phyloP scores from a whole-genome alignment of 2,113 vertebrate species.

The Megaptera novaeangliae region DNA sequence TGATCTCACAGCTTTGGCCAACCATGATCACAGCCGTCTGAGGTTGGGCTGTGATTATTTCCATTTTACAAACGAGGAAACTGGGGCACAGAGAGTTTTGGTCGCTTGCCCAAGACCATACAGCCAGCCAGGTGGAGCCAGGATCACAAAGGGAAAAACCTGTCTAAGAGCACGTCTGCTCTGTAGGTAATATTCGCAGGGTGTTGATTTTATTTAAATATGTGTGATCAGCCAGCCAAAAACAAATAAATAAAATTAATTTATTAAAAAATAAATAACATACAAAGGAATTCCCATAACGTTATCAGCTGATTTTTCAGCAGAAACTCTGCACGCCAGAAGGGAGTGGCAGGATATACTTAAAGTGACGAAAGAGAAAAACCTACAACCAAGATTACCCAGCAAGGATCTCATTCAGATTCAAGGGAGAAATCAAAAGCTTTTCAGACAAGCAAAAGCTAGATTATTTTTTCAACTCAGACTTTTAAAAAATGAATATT shows the following conservation, averaged over 20 bases:
- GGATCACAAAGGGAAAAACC: not conserved
- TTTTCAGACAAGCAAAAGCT: too few species aligned
- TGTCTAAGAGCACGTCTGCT: accelerated
- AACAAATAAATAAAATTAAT: too few species aligned
- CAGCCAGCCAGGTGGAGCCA: not conserved
- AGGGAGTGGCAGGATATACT: too few species aligned
- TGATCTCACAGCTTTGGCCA: not conserved
- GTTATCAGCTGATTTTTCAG: too few species aligned
- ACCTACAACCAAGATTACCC: too few species aligned
- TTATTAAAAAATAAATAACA: too few species aligned
- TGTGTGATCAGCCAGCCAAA: not conserved
- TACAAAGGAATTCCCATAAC: too few species aligned
- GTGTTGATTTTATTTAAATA: not conserved
- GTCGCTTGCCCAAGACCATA: not conserved
- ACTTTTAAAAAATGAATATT: not conserved
- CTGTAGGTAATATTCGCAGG: accelerated
- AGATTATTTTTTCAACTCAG: not conserved
- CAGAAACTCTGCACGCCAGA: too few species aligned
- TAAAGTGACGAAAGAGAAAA: too few species aligned
- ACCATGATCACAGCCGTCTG: accelerated
- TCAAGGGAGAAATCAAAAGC: too few species aligned
- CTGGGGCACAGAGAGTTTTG: not conserved
- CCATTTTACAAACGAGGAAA: not conserved
- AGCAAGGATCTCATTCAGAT: too few species aligned
- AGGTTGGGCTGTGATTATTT: not conserved